Base-by-base conservation (phyloP, 2,888 invertebrate genomes). In the Lasioglossum malachurum region DNA sequence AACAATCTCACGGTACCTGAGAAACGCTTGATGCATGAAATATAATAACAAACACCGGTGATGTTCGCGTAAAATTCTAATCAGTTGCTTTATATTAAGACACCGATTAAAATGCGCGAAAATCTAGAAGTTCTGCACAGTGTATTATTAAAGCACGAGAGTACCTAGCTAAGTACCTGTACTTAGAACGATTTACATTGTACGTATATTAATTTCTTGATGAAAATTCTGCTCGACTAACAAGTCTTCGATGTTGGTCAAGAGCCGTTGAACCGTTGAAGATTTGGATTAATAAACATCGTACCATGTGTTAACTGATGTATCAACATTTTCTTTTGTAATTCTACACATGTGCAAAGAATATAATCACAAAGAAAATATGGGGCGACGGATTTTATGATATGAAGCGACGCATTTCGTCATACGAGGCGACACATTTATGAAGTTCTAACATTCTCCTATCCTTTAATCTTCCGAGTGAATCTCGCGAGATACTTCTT, bases 1-100 rank as follows among this genome's bases (percentile, higher is more conserved):
- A 67, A 67, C 78, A 71, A 83, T 90, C 86, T 85, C 84, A 82
- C 82, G 80, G 81, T 87, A 85, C 78, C 84, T 83, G 72, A 80
- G 86, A 83, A 87, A 87, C 64, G 72, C 72, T 38, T 83, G 87
- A 82, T 74, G 83, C 87, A 80, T 90, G 88, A 90, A 90, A 90
- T 82, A 60, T 27, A 78, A 57, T 74, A 78, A 78, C 64, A 80
- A 80, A 85, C 27, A 49, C 67, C 16, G 77, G 77, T 10, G 10
- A 19, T 12, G 53, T 8, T 19, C 1, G 60, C 23, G 14, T 27
- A 57, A 41, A 75, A 71, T 75, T 41, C 35, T 14, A 57, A 80
- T 60, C 53, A 23, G 12, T 75, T 23, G 57, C 31, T 49, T 69
- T n/a, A n/a, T 23, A 41, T 76, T 76, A 64, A 82, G 53, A 49